Evolutionary conservation across 2,888 invertebrate species (phyloP), one percentile per base, ranked within the genome.

Genomic region (Drosophila kanekoi): DNA sequence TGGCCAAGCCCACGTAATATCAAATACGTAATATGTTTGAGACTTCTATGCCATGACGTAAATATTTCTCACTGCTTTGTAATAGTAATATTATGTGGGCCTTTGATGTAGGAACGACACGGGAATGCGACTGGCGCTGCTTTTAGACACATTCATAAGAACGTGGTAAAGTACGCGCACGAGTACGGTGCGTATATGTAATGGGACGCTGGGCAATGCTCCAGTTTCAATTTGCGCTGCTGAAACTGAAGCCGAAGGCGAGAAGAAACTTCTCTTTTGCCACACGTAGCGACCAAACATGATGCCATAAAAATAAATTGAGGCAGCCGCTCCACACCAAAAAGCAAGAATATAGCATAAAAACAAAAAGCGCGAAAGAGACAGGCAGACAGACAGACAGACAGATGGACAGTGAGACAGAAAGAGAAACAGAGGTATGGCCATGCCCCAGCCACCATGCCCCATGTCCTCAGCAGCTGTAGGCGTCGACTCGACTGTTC

Each of bases 301-400:
- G 79, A 75, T 70, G 87, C 85, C 75, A 84, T 87, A 79, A 84
- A 83, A 84, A 84, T 87, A 84, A 84, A 87, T 87, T 84, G 85
- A 79, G 71, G 68, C 83, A 59, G 59, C 66, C 47, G 58, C 71
- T 59, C 58, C 59, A 43, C 40, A 54, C 45, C 70, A 71, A 78
- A 78, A 57, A 53, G 59, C 71, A 47, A 61, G 64, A 69, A 48
- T 52, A 41, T 45, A 32, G 23, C 11, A 20, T 32, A 33, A 57
- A 62, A 64, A 70, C 64, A 59, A 57, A 43, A 64, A 53, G 63
- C 54, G 49, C 47, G 43, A 72, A 23, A 18, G 49, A 32, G 35
- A 35, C 16, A 48, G 23, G 35, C 35, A 40, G 40, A 32, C 23
- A 18, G 48, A 3, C 18, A 23, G 18, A 5, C 0, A 13, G 28